Conservation (phyloP, 2,797 vertebrate genomes). For the Rostrhamus sociabilis region DNA sequence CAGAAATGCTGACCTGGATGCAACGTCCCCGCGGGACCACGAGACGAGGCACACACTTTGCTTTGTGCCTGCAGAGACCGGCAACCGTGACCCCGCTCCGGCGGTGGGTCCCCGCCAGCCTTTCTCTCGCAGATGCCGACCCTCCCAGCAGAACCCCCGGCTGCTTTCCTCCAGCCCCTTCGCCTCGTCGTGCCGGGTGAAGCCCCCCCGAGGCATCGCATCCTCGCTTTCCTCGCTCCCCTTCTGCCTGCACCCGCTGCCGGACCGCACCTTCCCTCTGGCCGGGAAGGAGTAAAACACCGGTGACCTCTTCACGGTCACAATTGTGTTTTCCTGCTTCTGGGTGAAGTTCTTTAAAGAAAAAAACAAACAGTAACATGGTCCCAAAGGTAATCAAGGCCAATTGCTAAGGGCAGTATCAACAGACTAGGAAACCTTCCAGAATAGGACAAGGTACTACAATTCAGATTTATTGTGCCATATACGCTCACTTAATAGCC, state of each 20-base stretch:
- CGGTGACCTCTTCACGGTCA: not conserved
- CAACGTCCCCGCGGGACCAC: fast-evolving
- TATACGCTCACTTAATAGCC: not conserved
- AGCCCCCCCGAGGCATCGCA: too few species aligned
- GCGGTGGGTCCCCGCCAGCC: not conserved
- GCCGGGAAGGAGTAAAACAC: not conserved
- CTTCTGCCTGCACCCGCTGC: not conserved
- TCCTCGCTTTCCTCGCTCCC: not conserved
- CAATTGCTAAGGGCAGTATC: not conserved
- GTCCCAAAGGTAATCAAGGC: not conserved
- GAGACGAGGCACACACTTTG: fast-evolving
- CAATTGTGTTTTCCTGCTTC: not conserved
- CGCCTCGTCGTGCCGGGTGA: fast-evolving
- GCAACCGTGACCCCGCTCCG: not conserved
- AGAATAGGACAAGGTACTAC: not conserved
- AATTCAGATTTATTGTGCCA: not conserved
- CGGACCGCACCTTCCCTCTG: not conserved
- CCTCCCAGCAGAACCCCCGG: not conserved
- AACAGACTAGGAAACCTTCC: not conserved
- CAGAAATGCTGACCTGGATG: not conserved
- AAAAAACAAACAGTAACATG: not conserved
- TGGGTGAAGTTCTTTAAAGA: not conserved
- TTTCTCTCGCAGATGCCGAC: not conserved
- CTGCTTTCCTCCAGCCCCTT: not conserved
- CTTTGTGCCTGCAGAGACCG: too few species aligned